A percentile compares a stretch with the other conserved stretches of the same genome.
Conservation (phyloP, 2,797 vertebrate species). For the Eospalax fontanierii region DNA sequence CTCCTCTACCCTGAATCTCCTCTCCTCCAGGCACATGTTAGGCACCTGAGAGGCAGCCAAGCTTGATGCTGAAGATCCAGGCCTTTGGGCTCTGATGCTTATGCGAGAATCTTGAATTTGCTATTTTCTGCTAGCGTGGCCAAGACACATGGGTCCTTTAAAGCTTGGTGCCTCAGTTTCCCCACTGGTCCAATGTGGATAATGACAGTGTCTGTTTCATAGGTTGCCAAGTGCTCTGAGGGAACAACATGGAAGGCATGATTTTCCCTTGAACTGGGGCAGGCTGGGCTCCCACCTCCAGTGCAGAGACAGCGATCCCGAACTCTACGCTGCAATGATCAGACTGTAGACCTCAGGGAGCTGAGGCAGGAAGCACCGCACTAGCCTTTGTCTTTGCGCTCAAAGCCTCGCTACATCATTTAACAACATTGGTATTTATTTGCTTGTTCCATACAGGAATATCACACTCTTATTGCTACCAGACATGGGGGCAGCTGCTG, state of each 20-base stretch:
- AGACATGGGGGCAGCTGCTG: background rate
- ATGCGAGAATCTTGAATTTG: background rate
- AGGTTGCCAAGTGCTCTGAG: too few relatives aligned
- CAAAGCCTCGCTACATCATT: background rate
- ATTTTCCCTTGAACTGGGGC: background rate
- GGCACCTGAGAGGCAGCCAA: background rate
- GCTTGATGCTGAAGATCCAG: accelerated
- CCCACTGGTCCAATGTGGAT: background rate
- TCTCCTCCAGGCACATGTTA: background rate
- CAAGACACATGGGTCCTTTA: background rate
- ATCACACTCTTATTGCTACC: background rate
- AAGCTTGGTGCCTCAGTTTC: background rate
- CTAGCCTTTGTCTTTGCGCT: accelerated
- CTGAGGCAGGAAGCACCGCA: background rate
- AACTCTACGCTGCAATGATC: background rate
- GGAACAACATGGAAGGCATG: background rate
- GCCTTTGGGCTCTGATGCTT: background rate
- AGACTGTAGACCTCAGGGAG: background rate
- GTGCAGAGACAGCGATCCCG: background rate
- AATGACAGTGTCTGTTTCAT: too few relatives aligned
- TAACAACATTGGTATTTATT: background rate
- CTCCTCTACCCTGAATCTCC: background rate
- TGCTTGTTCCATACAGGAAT: background rate
- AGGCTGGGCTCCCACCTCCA: background rate
- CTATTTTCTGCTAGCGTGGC: background rate